Conservation (phyloP, 2,888 invertebrate species). For the Heteromurus nitidus region DNA sequence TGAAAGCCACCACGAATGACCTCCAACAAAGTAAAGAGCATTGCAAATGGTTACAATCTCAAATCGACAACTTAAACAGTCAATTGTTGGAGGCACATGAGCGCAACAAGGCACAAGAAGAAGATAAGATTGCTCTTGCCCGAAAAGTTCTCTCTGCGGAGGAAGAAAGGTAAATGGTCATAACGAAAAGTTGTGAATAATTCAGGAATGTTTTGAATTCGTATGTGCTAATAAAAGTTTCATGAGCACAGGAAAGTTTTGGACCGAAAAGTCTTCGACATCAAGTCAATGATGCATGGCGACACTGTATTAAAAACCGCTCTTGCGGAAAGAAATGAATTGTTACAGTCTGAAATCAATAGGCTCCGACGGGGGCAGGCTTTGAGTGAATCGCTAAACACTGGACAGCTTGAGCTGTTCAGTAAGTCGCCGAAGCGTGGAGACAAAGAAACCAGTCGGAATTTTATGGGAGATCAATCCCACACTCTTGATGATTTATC, state of each 20-base stretch:
- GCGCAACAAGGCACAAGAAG: constrained; percentile 66
- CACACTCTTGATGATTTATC: constrained; percentile 5
- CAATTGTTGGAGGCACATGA: constrained; percentile 70
- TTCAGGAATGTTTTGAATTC: background rate
- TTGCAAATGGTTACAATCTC: constrained; percentile 68
- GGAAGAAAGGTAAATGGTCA: constrained; percentile 64
- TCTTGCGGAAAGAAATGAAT: constrained; percentile 69
- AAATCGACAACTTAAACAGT: constrained; percentile 69
- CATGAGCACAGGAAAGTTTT: constrained; percentile 65
- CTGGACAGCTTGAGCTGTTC: too few species aligned
- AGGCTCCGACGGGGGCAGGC: constrained; percentile 63
- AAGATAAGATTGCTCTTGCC: constrained; percentile 65
- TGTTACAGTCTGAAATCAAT: constrained; percentile 68
- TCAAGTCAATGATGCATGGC: constrained; percentile 66
- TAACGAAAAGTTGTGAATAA: background rate
- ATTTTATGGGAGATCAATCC: background rate
- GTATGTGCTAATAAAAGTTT: background rate
- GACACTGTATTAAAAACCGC: constrained; percentile 67
- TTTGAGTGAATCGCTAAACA: background rate
- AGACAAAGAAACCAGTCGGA: constrained; percentile 24
- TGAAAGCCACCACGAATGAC: constrained; percentile 50
- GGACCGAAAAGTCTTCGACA: constrained; percentile 69
- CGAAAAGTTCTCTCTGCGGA: constrained; percentile 69
- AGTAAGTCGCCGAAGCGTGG: too few species aligned
- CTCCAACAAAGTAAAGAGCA: constrained; percentile 65